Evolutionary conservation across 1,140 invertebrate genomes (phyloP), one percentile per base, ranked within the genome.

Genomic region (Aethina tumida): DNA sequence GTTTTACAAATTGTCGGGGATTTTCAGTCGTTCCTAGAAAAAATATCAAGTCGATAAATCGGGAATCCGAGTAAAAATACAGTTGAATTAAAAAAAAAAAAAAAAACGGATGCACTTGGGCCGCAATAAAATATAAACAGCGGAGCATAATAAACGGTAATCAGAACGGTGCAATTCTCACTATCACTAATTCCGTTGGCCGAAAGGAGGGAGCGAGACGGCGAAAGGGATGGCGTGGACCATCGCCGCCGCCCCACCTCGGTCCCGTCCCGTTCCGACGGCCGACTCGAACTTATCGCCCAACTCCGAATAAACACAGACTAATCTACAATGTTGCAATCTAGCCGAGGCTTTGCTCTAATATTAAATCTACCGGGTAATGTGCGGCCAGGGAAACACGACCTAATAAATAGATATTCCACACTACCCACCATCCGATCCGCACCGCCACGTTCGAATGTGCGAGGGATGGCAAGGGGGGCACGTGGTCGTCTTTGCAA

Each of bases 251-350:
- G 41, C 27, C 41, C 21, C 28, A 29, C 27, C 13, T 29, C 20
- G 34, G 28, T n/a, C n/a, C 27, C 35, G 22, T 28, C 13, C 24
- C 33, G 32, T 19, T 17, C 35, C 17, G 32, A 20, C 25, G 15
- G 10, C 32, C 25, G 29, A 32, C 21, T 16, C 33, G 34, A 49
- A 45, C 46, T 49, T 49, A 45, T 49, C 44, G 35, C 39, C 28
- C 26, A 13, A 30, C 35, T 36, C 47, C 35, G 44, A 47, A 47
- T 50, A 50, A 50, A 50, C 44, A 50, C 41, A 46, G 35, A 39
- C 47, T 50, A 50, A 50, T 50, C 44, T 50, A 47, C 47, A 50
- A 47, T 47, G 47, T 47, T 50, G 41, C 44, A 50, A 50, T 50
- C 37, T 43, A 50, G 35, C 43, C 16, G n/a, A n/a, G 22, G 44